Percentiles rank a stretch among this genome's conserved stretches.
phyloP scores from a whole-genome alignment of 1,140 invertebrate genomes.

The Atta texana region DNA sequence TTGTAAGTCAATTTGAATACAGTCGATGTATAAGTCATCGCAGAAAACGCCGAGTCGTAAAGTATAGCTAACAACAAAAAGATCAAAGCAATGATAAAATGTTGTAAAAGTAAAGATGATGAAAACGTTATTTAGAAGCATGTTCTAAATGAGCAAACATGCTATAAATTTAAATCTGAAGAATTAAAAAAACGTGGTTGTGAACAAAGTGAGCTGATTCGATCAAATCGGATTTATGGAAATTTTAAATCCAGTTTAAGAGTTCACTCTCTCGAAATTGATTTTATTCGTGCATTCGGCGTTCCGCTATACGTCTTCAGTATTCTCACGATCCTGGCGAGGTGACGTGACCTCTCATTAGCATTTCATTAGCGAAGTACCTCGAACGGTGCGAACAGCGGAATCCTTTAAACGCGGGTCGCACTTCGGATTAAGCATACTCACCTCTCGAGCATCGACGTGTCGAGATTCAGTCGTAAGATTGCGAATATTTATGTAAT shows the following conservation, averaged over 20 bases:
- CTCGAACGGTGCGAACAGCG: slow-evolving; percentile 55
- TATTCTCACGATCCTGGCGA: slow-evolving; percentile 52
- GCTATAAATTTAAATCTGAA: neutral
- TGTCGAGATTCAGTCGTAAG: slow-evolving; percentile 60
- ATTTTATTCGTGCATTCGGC: slow-evolving; percentile 3
- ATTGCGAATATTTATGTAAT: slow-evolving; percentile 70
- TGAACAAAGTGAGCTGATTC: neutral
- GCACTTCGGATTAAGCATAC: slow-evolving; percentile 46
- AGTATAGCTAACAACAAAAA: neutral
- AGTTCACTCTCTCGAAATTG: neutral
- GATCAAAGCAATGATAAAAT: neutral
- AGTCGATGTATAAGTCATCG: slow-evolving; percentile 7
- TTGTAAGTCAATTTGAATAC: slow-evolving; percentile 45
- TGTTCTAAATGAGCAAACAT: neutral
- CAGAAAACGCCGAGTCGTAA: slow-evolving; percentile 26
- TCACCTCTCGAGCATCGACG: slow-evolving; percentile 55
- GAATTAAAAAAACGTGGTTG: neutral
- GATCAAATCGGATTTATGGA: neutral
- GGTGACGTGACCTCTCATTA: slow-evolving; percentile 62
- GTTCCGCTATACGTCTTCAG: neutral
- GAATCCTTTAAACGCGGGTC: slow-evolving; percentile 57
- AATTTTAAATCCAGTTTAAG: neutral
- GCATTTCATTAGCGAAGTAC: slow-evolving; percentile 67
- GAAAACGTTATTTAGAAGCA: neutral
- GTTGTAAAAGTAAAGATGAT: neutral